Percentiles rank a stretch among this genome's conserved stretches.
Evolutionary conservation across 2,888 invertebrate genomes (phyloP).

Genomic region (Melitaea athalia): DNA sequence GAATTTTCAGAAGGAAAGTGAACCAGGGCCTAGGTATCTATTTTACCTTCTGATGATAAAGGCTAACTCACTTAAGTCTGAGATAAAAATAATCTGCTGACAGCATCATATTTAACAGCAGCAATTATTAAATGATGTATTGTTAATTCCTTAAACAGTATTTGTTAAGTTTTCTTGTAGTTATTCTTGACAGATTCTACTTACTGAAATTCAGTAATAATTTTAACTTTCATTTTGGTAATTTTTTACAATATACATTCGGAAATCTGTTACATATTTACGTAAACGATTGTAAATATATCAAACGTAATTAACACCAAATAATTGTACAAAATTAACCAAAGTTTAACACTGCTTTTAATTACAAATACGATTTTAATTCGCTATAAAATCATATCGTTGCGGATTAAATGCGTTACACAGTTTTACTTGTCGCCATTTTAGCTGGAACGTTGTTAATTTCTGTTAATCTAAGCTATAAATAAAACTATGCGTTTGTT

Average conservation of each 20-base stretch:
- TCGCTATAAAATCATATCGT: conserved; percentile 19
- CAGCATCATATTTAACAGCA: no score
- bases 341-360: conserved; percentile 1
- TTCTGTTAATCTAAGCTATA: conserved; percentile 23
- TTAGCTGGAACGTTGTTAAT: conserved; percentile 25
- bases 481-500: conserved; percentile 5
- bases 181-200: no score
- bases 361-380: conserved; percentile 17
- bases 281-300: background rate
- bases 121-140: no score
- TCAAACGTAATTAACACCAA: background rate
- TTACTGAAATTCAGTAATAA: no score
- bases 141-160: no score
- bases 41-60: no score
- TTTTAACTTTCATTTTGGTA: background rate
- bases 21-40: no score
- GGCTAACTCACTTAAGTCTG: no score
- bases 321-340: background rate
- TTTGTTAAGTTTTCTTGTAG: no score
- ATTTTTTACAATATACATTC: background rate
- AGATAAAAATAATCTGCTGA: no score
- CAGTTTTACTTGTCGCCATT: conserved; percentile 16
- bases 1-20: no score
- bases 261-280: background rate
- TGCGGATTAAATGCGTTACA: conserved; percentile 16